These are phyloP conservation scores for Sula dactylatra DNA, from an alignment of 2,113 vertebrate species.

Conservation along the genomic window DNA sequence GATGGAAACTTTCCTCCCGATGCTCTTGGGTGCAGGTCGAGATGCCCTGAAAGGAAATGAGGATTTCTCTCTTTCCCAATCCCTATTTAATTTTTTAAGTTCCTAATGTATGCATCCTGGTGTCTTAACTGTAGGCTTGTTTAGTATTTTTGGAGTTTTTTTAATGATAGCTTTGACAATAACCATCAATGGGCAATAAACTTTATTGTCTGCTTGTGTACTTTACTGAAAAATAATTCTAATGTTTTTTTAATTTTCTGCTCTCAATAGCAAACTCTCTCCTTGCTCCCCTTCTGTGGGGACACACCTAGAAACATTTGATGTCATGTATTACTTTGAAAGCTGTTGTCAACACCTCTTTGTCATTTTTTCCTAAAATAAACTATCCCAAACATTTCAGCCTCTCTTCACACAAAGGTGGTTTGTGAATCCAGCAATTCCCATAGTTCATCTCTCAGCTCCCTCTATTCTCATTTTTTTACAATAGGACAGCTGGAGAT, in stretches of 20 bases:
- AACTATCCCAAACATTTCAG: not conserved
- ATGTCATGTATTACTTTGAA: not conserved
- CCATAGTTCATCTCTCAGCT: not conserved
- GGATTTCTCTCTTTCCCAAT: not conserved
- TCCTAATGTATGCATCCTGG: not conserved
- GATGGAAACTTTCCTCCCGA: not conserved
- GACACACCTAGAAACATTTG: not conserved
- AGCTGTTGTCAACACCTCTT: not conserved
- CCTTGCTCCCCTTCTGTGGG: not conserved
- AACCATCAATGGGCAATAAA: not conserved
- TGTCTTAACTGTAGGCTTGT: not conserved
- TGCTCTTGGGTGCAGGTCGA: not conserved
- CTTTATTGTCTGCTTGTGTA: not conserved
- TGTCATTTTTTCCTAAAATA: not conserved
- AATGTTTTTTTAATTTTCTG: not conserved
- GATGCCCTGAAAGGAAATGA: not conserved
- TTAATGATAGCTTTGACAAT: not conserved
- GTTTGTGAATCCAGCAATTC: not conserved
- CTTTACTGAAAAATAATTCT: not conserved
- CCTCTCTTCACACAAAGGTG: not conserved
- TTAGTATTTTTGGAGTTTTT: not conserved
- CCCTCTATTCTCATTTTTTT: not conserved
- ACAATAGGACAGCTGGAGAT: not conserved
- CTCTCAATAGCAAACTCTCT: not conserved
- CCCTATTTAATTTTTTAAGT: not conserved